Conservation (phyloP, 2,888 invertebrate genomes). For the Elgonia sp. region DNA sequence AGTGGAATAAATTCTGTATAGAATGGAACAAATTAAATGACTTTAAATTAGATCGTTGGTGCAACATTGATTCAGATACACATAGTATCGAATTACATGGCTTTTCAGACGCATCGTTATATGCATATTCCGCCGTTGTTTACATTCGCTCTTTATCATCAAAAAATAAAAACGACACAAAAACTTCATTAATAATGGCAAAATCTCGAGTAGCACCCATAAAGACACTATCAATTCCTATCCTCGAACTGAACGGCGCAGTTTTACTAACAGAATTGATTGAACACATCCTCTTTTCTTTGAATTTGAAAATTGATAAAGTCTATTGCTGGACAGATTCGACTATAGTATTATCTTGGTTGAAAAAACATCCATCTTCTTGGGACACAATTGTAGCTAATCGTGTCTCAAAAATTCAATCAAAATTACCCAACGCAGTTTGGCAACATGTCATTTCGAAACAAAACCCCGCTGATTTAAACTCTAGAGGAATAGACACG, state of each 20-base stretch:
- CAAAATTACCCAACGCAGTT: not conserved
- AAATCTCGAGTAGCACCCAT: slow-evolving; percentile 13
- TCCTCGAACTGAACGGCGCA: slow-evolving; percentile 2
- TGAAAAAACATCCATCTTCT: too few species aligned
- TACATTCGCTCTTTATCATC: not conserved
- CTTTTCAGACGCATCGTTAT: not conserved
- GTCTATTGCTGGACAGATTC: too few species aligned
- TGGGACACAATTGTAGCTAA: not conserved
- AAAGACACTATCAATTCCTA: slow-evolving; percentile 3
- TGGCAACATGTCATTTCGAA: not conserved
- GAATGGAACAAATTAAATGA: not conserved
- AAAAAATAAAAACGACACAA: not conserved
- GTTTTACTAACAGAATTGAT: not conserved
- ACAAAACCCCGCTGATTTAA: slow-evolving; percentile 6
- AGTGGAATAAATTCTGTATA: not conserved
- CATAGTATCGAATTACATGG: not conserved
- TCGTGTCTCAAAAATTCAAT: not conserved
- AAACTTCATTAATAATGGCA: not conserved
- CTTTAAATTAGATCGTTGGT: not conserved
- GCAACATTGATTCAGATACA: not conserved
- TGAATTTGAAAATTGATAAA: too few species aligned
- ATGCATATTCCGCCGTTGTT: slow-evolving; percentile 8
- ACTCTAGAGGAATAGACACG: not conserved
- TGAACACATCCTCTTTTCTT: not conserved
- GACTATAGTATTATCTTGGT: too few species aligned